A percentile compares a stretch with the other conserved stretches of the same genome.
phyloP scores from a whole-genome alignment of 1,140 invertebrate species.

The Apocrypta bakeri region DNA sequence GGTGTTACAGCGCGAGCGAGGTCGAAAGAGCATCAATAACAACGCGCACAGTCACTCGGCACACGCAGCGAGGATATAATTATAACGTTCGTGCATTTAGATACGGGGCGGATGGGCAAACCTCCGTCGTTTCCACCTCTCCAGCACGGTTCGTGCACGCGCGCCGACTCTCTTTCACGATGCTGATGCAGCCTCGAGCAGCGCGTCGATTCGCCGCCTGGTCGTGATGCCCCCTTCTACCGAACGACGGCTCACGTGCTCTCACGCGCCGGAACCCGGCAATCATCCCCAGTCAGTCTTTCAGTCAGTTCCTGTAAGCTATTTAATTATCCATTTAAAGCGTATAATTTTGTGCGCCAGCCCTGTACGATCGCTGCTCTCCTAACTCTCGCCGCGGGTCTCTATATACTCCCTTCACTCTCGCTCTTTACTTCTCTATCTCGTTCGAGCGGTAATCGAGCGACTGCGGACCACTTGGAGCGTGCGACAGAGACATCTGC shows the following conservation, averaged over 20 bases:
- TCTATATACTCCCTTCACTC: not conserved
- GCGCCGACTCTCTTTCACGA: not conserved
- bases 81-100: slow-evolving; percentile 73
- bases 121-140: slow-evolving; percentile 61
- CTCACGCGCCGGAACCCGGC: slow-evolving; percentile 71
- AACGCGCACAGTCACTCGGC: not conserved
- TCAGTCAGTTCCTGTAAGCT: slow-evolving; percentile 75
- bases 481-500: slow-evolving; percentile 50
- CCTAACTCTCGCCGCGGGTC: not conserved
- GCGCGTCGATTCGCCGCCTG: slow-evolving; percentile 61
- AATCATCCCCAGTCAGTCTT: slow-evolving; percentile 75
- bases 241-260: slow-evolving; percentile 9
- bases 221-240: slow-evolving; percentile 3
- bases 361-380: slow-evolving; percentile 58
- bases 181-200: slow-evolving; percentile 63
- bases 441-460: not conserved
- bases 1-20: not conserved
- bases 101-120: slow-evolving; percentile 67
- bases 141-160: not conserved
- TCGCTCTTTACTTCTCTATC: slow-evolving; percentile 37
- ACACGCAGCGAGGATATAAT: slow-evolving; percentile 72
- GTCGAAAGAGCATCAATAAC: not conserved
- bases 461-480: slow-evolving; percentile 30
- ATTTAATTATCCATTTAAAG: slow-evolving; percentile 76
- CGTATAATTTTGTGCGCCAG: slow-evolving; percentile 73